Conservation (phyloP, 1,140 invertebrate species). For the Uloborus diversus region DNA sequence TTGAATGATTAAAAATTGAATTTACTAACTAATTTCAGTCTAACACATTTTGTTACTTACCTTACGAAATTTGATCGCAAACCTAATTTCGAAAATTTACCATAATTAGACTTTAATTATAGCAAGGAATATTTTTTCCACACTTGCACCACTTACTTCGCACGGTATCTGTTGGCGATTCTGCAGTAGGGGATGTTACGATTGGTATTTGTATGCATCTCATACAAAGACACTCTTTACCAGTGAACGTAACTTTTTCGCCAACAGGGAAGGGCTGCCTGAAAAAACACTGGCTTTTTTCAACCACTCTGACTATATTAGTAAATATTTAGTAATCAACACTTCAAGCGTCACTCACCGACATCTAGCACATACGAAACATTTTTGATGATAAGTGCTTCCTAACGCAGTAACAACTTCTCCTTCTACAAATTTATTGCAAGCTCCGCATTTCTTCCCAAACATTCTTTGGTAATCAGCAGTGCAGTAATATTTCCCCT, state of each 20-base stretch:
- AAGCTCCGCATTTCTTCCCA: constrained; percentile 89
- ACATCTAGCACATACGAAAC: constrained; percentile 90
- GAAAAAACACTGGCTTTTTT: constrained; percentile 66
- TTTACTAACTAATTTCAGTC: too few species aligned
- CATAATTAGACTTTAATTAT: too few species aligned
- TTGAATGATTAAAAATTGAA: background rate
- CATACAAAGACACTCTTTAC: constrained; percentile 59
- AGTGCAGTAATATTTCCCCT: constrained; percentile 90
- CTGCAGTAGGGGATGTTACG: constrained; percentile 25
- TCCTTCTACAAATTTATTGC: constrained; percentile 90
- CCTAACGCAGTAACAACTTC: constrained; percentile 85
- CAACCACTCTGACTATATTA: too few species aligned
- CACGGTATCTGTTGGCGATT: constrained; percentile 17
- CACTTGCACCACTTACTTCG: constrained; percentile 27
- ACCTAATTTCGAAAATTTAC: too few species aligned
- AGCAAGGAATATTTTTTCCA: too few species aligned
- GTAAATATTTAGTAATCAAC: too few species aligned
- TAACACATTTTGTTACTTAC: too few species aligned
- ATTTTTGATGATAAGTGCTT: constrained; percentile 63
- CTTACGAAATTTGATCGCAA: too few species aligned
- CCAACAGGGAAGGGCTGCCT: constrained; percentile 75
- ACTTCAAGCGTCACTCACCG: too few species aligned
- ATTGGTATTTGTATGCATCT: constrained; percentile 59
- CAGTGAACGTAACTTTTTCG: constrained; percentile 84
- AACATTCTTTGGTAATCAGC: constrained; percentile 90